Base-by-base conservation (phyloP, 2,113 vertebrate species). In the Poeciliopsis turrubarensis region DNA sequence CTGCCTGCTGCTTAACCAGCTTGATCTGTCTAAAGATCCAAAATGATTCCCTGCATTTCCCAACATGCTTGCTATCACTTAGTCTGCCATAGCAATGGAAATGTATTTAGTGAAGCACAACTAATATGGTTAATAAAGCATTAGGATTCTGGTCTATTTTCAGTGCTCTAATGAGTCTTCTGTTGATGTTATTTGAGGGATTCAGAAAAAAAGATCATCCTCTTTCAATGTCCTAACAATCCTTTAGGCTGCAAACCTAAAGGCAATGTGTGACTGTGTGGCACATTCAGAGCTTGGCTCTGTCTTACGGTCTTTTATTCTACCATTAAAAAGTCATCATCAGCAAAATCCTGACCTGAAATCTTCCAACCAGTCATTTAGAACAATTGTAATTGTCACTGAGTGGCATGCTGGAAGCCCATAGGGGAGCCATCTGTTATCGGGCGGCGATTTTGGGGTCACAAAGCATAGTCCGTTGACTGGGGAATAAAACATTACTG, bases 61-160 rank as follows among this genome's bases (percentile, higher is more conserved):
- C 73, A 51, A 68, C 11, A 51, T 27, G 77, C 54, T 65, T 64
- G 60, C 68, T 67, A 79, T 27, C 13, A 11, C 7, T 47, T 47
- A 73, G 75, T 70, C 76, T 83, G 68, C 72, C 65, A 83, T 77
- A 65, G 78, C 65, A 81, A 65, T 66, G 69, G 82, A 54, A 67
- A 68, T 65, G 19, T 70, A 82, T 78, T 30, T 71, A 51, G 66
- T 78, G 60, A 72, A 84, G 26, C 68, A 34, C 37, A 68, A 84
- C 76, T 44, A 82, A 82, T 80, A 80, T 72, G 77, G 80, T 31
- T 83, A 15, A 41, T 13, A 65, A 79, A 85, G 60, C 72, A 60
- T 34, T 65, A 75, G 70, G 66, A 75, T 60, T 79, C 65, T 68
- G 39, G 51, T 62, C 37, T 77, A 66, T 13, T 80, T 65, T 32